phyloP scores from a whole-genome alignment of 1,140 invertebrate species.

The Hirudo medicinalis region DNA sequence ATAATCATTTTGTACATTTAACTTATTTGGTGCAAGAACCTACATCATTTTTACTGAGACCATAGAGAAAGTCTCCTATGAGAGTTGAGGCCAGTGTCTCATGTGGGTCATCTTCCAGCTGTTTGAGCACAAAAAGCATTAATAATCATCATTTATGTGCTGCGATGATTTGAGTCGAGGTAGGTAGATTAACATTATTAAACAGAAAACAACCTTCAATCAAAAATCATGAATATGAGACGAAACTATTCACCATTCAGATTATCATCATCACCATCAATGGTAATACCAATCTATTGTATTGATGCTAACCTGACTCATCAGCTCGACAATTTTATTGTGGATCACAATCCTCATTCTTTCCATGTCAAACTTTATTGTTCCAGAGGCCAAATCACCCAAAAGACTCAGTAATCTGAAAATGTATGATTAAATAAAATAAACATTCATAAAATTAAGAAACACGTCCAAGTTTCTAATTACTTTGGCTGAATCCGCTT shows the following conservation, averaged over 20 bases:
- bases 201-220: no score
- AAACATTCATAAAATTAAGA: not conserved
- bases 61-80: constrained; percentile 70
- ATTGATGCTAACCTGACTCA: constrained; percentile 29
- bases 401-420: constrained; percentile 47
- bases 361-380: constrained; percentile 57
- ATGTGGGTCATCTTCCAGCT: constrained; percentile 62
- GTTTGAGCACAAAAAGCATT: constrained; percentile 24
- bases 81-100: constrained; percentile 58
- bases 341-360: constrained; percentile 58
- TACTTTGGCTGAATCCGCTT: constrained; percentile 49
- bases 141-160: no score
- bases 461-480: no score
- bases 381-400: constrained; percentile 41
- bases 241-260: no score
- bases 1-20: no score
- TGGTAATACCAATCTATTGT: no score
- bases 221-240: no score
- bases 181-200: no score
- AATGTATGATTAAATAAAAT: constrained; percentile 12
- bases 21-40: constrained; percentile 30
- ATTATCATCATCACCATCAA: no score
- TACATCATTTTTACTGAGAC: constrained; percentile 58
- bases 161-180: no score
- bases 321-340: constrained; percentile 53